These are phyloP conservation scores for Globodera ellingtonae DNA, from an alignment of 1,140 invertebrate species.

Conservation along the genomic window DNA sequence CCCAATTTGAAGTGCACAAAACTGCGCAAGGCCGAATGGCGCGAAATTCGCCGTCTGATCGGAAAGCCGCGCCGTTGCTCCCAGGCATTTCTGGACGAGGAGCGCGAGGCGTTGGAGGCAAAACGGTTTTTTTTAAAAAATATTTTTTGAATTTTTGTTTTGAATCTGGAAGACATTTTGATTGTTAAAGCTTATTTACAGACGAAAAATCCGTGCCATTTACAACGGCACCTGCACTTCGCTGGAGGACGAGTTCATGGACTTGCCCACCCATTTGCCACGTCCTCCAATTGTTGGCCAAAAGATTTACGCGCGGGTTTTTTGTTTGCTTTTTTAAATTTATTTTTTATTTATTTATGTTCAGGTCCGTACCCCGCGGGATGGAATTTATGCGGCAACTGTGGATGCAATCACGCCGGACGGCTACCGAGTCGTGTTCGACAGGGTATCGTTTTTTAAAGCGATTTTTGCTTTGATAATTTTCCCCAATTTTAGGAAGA, in stretches of 20 bases:
- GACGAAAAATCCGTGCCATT: slow-evolving; percentile 83
- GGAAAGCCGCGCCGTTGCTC: slow-evolving; percentile 87
- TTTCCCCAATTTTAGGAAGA: not conserved
- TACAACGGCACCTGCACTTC: slow-evolving; percentile 80
- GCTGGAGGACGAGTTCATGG: slow-evolving; percentile 75
- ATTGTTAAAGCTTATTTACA: slow-evolving; percentile 6
- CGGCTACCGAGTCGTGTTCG: slow-evolving; percentile 95
- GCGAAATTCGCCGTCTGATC: slow-evolving; percentile 90
- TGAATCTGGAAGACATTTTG: too few relatives aligned
- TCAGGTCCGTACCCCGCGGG: not conserved
- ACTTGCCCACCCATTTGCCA: slow-evolving; percentile 92
- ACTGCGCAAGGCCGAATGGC: slow-evolving; percentile 89
- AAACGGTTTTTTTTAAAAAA: slow-evolving; percentile 71
- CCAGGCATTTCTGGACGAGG: slow-evolving; percentile 89
- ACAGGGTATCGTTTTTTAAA: slow-evolving; percentile 74
- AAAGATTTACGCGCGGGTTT: slow-evolving; percentile 79
- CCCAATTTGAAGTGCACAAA: slow-evolving; percentile 84
- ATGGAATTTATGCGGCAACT: slow-evolving; percentile 65
- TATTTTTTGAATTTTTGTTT: too few relatives aligned
- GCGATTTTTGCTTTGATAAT: not conserved
- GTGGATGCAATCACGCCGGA: slow-evolving; percentile 97
- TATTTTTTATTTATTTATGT: not conserved
- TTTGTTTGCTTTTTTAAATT: slow-evolving; percentile 64
- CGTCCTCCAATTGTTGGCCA: slow-evolving; percentile 93
- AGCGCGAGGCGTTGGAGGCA: slow-evolving; percentile 82